A percentile compares a stretch with the other conserved stretches of the same genome.
These are phyloP conservation scores for Tetheella fluctuosa DNA, from an alignment of 2,888 invertebrate species.

Conservation along the genomic window DNA sequence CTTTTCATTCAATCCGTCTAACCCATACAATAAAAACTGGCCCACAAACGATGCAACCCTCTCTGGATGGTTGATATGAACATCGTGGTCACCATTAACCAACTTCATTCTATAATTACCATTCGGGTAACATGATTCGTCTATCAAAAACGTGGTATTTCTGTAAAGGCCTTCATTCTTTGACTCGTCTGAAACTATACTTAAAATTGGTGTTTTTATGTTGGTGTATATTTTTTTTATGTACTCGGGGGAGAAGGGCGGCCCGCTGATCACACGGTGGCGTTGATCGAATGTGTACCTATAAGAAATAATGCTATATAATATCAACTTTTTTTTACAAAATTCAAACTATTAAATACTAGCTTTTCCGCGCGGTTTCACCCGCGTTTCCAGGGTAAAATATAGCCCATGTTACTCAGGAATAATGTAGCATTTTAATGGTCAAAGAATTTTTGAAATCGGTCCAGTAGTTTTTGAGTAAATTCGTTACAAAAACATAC, in stretches of 20 bases:
- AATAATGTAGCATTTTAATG: too few species aligned
- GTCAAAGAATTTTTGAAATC: too few species aligned
- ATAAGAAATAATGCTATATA: slow-evolving; percentile 31
- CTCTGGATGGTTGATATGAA: slow-evolving; percentile 84
- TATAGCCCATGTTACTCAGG: too few species aligned
- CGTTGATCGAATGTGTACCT: slow-evolving; percentile 84
- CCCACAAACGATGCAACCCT: slow-evolving; percentile 66
- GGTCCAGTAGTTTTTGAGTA: too few species aligned
- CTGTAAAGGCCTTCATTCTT: slow-evolving; percentile 41
- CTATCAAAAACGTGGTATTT: slow-evolving; percentile 51
- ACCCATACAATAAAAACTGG: slow-evolving; percentile 64
- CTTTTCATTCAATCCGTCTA: slow-evolving; percentile 52
- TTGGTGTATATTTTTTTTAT: slow-evolving; percentile 56
- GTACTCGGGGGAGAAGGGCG: slow-evolving; percentile 59
- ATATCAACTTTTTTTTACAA: too few species aligned
- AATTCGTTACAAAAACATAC: too few species aligned
- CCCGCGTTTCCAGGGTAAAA: too few species aligned
- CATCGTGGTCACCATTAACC: slow-evolving; percentile 84
- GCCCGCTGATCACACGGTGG: slow-evolving; percentile 59
- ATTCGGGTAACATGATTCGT: slow-evolving; percentile 47
- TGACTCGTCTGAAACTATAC: slow-evolving; percentile 49
- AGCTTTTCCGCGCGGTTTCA: too few species aligned
- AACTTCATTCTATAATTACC: slow-evolving; percentile 52
- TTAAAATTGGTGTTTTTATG: slow-evolving; percentile 51
- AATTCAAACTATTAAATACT: too few species aligned